Evolutionary conservation across 2,113 vertebrate genomes (phyloP), one percentile per base, ranked within the genome.

Genomic region (Vombatus ursinus): DNA sequence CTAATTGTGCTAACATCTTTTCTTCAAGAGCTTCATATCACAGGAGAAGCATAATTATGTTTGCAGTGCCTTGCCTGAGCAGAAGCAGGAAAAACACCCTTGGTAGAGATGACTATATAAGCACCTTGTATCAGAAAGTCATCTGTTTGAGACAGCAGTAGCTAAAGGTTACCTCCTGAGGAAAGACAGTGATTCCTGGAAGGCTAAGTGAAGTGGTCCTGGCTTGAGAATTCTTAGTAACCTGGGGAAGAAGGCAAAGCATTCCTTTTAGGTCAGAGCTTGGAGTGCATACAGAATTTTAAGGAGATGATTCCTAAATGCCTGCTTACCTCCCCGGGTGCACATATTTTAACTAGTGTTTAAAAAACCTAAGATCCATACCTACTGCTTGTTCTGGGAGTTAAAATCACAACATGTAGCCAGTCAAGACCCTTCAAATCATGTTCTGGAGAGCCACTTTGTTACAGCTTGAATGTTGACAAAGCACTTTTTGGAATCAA

Each of bases 1-100:
- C 57, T 68, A 68, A 68, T 68, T 68, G 3, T 68, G 31, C 28
- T 31, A 68, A 31, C 57, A 68, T 68, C 57, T 94, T 91, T 52
- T 92, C 68, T 90, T 95, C 90, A 84, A 93, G 77, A 96, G 95
- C 84, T 3, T 44, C 91, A 89, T 96, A 94, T 94, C 90, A 90
- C 47, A 50, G 90, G 89, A 47, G 95, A 94, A 94, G 92, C 54
- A 96, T 90, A 95, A 96, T 93, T 91, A 90, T 31, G 28, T 8
- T 91, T 49, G 47, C 92, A 47, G 7, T 84, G 37, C 68, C 28
- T 84, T 54, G 12, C 52, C 31, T 22, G 22, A 37, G 9, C 68
- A 96, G 89, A 53, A 57, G 89, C 50, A 96, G 68, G 68, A 52
- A 92, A 50, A 49, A 92, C 8, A 48, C 90, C 44, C 95, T 93